Evolutionary conservation across 2,113 vertebrate genomes (phyloP).

Genomic region (Podiceps cristatus): DNA sequence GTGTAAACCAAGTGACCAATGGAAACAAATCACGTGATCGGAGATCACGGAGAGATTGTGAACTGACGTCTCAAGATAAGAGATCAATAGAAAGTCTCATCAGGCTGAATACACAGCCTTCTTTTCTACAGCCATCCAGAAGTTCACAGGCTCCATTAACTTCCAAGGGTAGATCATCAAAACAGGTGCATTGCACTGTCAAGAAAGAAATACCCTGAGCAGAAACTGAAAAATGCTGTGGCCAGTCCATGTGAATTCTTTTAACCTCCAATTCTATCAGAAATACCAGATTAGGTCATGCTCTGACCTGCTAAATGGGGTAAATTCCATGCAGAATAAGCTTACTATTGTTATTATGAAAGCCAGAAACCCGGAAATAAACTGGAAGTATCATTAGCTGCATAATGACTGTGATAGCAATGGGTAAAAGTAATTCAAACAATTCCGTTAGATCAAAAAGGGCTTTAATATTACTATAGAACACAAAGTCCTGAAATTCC

Average conservation of each 20-base stretch:
- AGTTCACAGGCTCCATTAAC: slow-evolving; percentile 43
- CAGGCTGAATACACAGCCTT: neutral
- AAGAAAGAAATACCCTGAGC: neutral
- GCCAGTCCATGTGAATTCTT: neutral
- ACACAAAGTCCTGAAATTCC: neutral
- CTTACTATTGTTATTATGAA: neutral
- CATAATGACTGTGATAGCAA: neutral
- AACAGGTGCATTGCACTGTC: neutral
- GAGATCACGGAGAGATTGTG: neutral
- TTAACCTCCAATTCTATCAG: neutral
- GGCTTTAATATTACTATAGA: neutral
- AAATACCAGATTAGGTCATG: neutral
- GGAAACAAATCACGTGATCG: neutral
- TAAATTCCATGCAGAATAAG: neutral
- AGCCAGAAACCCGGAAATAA: neutral
- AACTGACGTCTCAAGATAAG: neutral
- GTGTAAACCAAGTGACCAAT: neutral
- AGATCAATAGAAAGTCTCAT: neutral
- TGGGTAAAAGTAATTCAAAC: neutral
- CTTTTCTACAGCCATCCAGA: slow-evolving; percentile 22
- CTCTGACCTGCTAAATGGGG: neutral
- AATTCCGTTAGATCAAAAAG: neutral
- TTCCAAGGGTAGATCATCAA: slow-evolving; percentile 21
- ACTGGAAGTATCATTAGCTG: neutral
- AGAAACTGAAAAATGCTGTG: neutral